Evolutionary conservation across 2,888 invertebrate species (phyloP), one percentile per base, ranked within the genome.

Genomic region (Drosophila birchii): DNA sequence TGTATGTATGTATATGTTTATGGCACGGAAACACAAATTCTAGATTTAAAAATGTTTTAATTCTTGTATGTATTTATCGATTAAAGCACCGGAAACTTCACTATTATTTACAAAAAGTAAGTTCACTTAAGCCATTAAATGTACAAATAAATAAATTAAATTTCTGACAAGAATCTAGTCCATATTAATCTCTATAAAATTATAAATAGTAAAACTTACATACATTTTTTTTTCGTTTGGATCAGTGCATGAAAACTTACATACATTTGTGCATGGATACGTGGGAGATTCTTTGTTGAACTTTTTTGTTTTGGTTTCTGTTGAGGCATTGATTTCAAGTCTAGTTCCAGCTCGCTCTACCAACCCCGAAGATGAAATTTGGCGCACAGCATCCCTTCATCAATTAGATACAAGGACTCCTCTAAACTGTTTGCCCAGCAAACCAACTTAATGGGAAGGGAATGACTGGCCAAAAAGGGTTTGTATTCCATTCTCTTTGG

Each of bases 281-380:
- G 34, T n/a, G 57, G 12, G 23, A 5, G 53, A 38, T 26, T 18
- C 34, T 54, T 53, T 60, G 44, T 60, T 44, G 41, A 26, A 34
- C 47, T 49, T 49, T 41, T 20, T 29, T 26, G 34, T 47, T 49
- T 29, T 23, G 20, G 23, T 62, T 69, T 41, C 60, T 53, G 14
- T 45, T 59, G 53, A 38, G 45, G 81, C 72, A 86, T 88, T 74
- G 82, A 80, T 88, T 88, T 82, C 75, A 71, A 62, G 72, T 80
- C 73, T 39, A 39, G 54, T 55, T 69, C 39, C 58, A 55, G 18
- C 20, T 75, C 26, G n/a, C 23, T 36, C 20, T 29, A 47, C 0
- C 43, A 14, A 23, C 44, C 53, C 34, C 23, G 4, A 53, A 23
- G 26, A 38, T 45, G 9, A 34, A 29, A 68, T 29, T 55, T 38